Conservation (phyloP, 1,140 invertebrate species). For the Aphelinus atriplicis region DNA sequence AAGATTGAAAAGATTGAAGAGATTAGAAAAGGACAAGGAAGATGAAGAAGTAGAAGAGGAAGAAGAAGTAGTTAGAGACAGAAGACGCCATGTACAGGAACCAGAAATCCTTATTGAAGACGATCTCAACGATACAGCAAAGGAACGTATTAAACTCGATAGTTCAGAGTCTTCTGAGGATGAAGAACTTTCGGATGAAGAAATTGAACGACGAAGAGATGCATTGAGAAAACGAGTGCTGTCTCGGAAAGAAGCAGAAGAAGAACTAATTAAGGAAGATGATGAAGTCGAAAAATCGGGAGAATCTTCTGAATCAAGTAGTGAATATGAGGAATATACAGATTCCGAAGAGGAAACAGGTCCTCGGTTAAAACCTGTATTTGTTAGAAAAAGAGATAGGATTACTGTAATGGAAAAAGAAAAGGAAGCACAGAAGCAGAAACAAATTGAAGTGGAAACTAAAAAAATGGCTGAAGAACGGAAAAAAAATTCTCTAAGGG, state of each 20-base stretch:
- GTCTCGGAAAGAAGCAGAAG: slow-evolving; percentile 74
- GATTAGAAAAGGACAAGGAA: slow-evolving; percentile 69
- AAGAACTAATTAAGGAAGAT: slow-evolving; percentile 67
- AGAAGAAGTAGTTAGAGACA: slow-evolving; percentile 47
- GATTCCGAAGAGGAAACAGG: slow-evolving; percentile 89
- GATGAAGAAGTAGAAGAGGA: slow-evolving; percentile 71
- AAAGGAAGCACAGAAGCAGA: slow-evolving; percentile 84
- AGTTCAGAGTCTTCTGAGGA: slow-evolving; percentile 72
- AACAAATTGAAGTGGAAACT: slow-evolving; percentile 74
- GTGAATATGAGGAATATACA: slow-evolving; percentile 87
- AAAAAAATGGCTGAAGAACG: slow-evolving; percentile 75
- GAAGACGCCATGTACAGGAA: slow-evolving; percentile 74
- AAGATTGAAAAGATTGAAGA: slow-evolving; percentile 72
- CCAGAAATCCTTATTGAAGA: slow-evolving; percentile 78
- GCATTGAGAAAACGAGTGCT: slow-evolving; percentile 76
- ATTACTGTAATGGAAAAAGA: slow-evolving; percentile 96
- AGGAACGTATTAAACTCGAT: slow-evolving; percentile 58
- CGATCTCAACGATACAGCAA: slow-evolving; percentile 56
- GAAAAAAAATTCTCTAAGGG: slow-evolving; percentile 81
- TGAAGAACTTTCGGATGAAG: slow-evolving; percentile 81
- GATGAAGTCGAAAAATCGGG: slow-evolving; percentile 83
- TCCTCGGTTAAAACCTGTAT: slow-evolving; percentile 94
- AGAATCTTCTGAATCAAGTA: slow-evolving; percentile 81
- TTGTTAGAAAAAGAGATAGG: slow-evolving; percentile 93
- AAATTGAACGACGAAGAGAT: slow-evolving; percentile 83